A percentile compares a stretch with the other conserved stretches of the same genome.
These are phyloP conservation scores for Lycopodina hypogea DNA, from an alignment of 37 sponge, comb jelly and placozoan species.

Conservation along the genomic window DNA sequence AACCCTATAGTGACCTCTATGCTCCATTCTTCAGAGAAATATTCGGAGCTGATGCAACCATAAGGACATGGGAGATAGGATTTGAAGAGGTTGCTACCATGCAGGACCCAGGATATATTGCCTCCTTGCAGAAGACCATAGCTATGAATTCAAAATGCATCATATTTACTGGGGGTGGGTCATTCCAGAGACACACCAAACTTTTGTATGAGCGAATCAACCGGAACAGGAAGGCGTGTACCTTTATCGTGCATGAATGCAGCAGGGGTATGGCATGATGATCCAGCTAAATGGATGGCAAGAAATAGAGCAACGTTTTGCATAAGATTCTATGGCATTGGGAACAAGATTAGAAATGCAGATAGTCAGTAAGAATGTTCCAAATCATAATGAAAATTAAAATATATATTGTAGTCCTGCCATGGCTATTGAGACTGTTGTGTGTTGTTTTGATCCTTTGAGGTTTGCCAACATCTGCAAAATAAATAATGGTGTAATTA, in stretches of 20 bases:
- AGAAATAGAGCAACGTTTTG: too few species aligned
- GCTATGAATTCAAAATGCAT: constrained; percentile 47
- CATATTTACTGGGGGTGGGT: constrained; percentile 48
- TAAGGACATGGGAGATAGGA: constrained; percentile 24
- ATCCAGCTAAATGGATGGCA: too few species aligned
- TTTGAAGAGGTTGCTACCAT: constrained; percentile 23
- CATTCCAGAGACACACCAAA: constrained; percentile 38
- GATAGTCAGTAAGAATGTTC: too few species aligned
- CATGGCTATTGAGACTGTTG: too few species aligned
- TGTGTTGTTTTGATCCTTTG: too few species aligned
- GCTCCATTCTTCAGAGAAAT: constrained; percentile 18
- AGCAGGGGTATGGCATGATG: not conserved
- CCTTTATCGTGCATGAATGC: not conserved
- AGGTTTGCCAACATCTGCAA: too few species aligned
- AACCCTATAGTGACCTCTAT: not conserved
- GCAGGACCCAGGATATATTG: constrained; percentile 33
- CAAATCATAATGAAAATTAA: too few species aligned
- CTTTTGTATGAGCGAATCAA: constrained; percentile 21
- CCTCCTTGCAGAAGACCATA: constrained; percentile 33
- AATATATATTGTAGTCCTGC: too few species aligned
- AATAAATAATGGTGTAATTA: too few species aligned
- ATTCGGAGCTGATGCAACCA: not conserved
- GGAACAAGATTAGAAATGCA: too few species aligned
- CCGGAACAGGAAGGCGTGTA: constrained; percentile 2
- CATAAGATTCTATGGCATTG: too few species aligned